Evolutionary conservation across 2,797 vertebrate genomes (phyloP).

Genomic region (Coranthus polyacanthus): DNA sequence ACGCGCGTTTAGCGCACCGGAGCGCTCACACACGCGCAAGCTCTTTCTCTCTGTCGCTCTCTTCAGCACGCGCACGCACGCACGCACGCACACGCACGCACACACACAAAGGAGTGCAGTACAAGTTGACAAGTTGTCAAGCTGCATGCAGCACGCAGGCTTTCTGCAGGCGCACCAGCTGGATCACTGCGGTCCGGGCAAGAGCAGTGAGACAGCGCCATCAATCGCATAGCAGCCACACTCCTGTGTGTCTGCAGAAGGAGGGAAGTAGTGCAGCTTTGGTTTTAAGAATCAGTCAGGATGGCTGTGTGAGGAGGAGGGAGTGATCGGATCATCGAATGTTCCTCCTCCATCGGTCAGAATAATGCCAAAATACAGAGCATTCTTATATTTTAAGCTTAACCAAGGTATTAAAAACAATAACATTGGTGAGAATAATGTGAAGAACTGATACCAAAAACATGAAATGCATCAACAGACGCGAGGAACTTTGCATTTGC

Average conservation of each 20-base stretch:
- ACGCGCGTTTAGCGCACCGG: slow-evolving; percentile 29
- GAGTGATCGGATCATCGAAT: slow-evolving; percentile 44
- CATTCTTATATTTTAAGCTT: slow-evolving; percentile 15
- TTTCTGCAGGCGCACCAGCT: slow-evolving; percentile 59
- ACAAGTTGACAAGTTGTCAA: slow-evolving; percentile 60
- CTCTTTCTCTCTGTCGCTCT: no score
- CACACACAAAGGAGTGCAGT: not conserved
- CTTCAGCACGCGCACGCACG: no score
- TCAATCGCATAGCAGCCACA: slow-evolving; percentile 77
- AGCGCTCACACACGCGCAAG: no score
- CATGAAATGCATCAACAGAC: slow-evolving; percentile 16
- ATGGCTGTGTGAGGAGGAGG: slow-evolving; percentile 9
- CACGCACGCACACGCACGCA: not conserved
- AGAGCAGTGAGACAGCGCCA: slow-evolving; percentile 86
- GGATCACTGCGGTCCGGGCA: slow-evolving; percentile 69
- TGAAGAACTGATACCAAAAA: no score
- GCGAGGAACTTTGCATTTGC: slow-evolving; percentile 30
- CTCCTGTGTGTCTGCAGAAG: slow-evolving; percentile 34
- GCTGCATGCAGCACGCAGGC: slow-evolving; percentile 47
- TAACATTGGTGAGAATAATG: slow-evolving; percentile 24
- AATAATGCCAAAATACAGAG: slow-evolving; percentile 37
- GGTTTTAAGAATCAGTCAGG: slow-evolving; percentile 25
- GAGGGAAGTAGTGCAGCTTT: slow-evolving; percentile 21
- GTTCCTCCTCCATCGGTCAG: slow-evolving; percentile 51
- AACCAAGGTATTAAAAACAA: slow-evolving; percentile 13